Evolutionary conservation across 2,113 vertebrate species (phyloP).

Genomic region (Cavia porcellus): DNA sequence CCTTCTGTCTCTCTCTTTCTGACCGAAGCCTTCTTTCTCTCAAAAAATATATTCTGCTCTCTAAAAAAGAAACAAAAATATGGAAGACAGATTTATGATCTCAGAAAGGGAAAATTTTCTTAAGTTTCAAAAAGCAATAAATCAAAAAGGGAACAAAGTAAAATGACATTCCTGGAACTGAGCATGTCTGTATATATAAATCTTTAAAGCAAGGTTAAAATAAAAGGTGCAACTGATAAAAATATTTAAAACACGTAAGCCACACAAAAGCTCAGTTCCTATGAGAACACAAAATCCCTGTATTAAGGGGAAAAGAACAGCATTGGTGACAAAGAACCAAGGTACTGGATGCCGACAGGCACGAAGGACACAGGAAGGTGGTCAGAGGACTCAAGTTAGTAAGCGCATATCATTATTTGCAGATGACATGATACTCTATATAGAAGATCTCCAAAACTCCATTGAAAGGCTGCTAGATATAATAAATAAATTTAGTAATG

Average conservation of each 20-base stretch:
- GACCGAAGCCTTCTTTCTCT: too few species aligned
- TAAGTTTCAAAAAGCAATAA: neutral
- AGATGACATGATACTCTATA: too few species aligned
- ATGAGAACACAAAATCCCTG: neutral
- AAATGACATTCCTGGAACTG: neutral
- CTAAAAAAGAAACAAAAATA: neutral
- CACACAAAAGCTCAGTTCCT: neutral
- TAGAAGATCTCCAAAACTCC: too few species aligned
- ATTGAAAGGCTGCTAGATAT: too few species aligned
- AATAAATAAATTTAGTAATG: too few species aligned
- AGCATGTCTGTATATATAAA: neutral
- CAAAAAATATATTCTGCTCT: too few species aligned
- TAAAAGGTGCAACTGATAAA: neutral
- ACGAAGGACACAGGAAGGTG: neutral
- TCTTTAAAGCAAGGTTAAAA: neutral
- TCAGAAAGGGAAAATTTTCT: neutral
- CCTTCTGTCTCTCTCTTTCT: too few species aligned
- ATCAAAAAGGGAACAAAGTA: neutral
- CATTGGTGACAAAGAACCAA: neutral
- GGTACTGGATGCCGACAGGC: fast-evolving
- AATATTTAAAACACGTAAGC: neutral
- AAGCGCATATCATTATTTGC: neutral
- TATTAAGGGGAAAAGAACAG: neutral
- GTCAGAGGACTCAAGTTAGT: neutral
- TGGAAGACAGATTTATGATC: neutral